Base-by-base conservation (phyloP, 2,113 vertebrate genomes). In the Ptychochromis oligacanthus region DNA sequence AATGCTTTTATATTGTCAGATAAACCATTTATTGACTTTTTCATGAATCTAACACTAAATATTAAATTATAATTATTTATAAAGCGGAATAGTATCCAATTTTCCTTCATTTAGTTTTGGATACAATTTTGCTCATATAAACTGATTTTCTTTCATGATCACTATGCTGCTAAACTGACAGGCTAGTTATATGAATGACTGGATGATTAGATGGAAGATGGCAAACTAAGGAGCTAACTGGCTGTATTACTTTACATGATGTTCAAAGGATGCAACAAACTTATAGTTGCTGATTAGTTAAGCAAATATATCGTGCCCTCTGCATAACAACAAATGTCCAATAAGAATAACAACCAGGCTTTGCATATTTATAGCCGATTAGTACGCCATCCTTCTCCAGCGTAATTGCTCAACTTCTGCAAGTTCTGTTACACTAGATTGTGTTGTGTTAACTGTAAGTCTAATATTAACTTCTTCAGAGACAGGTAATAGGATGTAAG, bases 401-500 rank as follows among this genome's bases (percentile, higher is more conserved):
- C 59, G 75, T 52, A 46, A 36, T 34, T 46, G 11, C 43, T 64
- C 59, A 52, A 12, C 55, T 13, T 17, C 84, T 67, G n/a, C 1
- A 57, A 72, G 38, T 75, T 87, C 52, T 59, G 52, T 54, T 49
- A 40, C 24, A 76, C 49, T 65, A 1, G 22, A 79, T 34, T 82
- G 56, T 64, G 4, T 6, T 56, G 26, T 49, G 59, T 59, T 84
- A 72, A 88, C 56, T 81, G 46, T 76, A 61, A 49, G 64, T 24
- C 43, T 61, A 64, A 84, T 72, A 82, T 75, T 80, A 85, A 86
- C 90, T 83, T 84, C 64, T 89, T 72, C 85, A 85, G 76, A n/a
- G 60, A 31, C 59, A 72, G 76, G n/a, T 55, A 82, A 83, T 40
- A 75, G 40, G 79, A 86, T 40, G 62, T 82, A 75, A 75, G 18